Conservation (phyloP, 2,797 vertebrate species). For the Orientallactaga sibirica region DNA sequence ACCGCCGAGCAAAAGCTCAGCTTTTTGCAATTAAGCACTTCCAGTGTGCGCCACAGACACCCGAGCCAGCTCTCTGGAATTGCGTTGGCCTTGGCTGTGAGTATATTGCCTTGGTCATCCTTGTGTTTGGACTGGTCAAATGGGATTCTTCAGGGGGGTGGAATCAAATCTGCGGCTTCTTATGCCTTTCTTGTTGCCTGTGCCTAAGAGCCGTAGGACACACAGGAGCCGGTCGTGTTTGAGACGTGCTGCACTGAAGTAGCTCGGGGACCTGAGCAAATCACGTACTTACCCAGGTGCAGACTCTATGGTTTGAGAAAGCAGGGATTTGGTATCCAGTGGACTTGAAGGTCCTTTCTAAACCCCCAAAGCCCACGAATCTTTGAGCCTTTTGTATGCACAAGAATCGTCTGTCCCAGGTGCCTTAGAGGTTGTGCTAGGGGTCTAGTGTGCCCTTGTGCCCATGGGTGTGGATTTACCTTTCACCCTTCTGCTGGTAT, state of each 20-base stretch:
- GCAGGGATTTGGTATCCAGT: not conserved
- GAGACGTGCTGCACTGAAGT: not conserved
- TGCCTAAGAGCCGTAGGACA: not conserved
- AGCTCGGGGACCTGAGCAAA: not conserved
- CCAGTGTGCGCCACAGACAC: not conserved
- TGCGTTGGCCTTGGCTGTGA: constrained; percentile 44
- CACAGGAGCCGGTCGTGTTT: not conserved
- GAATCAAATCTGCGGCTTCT: not conserved
- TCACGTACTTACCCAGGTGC: not conserved
- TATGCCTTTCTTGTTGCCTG: not conserved
- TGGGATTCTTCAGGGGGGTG: constrained; percentile 1
- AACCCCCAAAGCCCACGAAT: not conserved
- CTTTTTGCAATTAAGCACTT: constrained; percentile 27
- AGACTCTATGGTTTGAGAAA: constrained; percentile 30
- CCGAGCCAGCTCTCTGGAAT: constrained; percentile 1
- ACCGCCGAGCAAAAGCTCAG: not conserved
- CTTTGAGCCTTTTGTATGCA: not conserved
- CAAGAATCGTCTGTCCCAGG: not conserved
- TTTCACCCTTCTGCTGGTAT: not conserved
- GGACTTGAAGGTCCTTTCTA: not conserved
- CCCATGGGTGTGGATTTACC: not conserved
- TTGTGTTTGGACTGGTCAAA: constrained; percentile 39
- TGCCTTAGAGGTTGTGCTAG: not conserved
- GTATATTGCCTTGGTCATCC: constrained; percentile 55
- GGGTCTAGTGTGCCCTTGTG: not conserved